Evolutionary conservation across 1,140 invertebrate genomes (phyloP), one percentile per base, ranked within the genome.

Genomic region (Drosophila erecta): DNA sequence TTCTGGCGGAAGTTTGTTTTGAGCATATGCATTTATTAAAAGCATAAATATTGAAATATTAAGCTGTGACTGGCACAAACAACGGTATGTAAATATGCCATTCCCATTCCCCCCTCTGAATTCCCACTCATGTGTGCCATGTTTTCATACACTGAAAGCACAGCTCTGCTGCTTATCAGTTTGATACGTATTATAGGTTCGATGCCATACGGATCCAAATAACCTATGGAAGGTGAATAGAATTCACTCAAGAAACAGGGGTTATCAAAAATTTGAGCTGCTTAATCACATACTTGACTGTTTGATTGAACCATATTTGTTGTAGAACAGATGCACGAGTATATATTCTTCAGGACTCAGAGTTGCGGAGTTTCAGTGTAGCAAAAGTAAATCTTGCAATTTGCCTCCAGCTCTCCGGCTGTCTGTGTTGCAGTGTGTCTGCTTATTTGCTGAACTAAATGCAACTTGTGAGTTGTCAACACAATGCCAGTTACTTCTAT

Each of bases 21-120:
- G 62, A 87, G 75, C 79, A 87, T 77, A 80, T 90, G 84, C 85
- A 90, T 89, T 89, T 89, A 89, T 89, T 89, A 89, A 89, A 84
- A 75, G 85, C 85, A 89, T 89, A 89, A 89, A 89, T 89, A 89
- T 89, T 89, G 84, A 90, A 90, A 90, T 89, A 89, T 89, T 89
- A 89, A 90, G 84, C 83, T 87, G 79, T 83, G 66, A 86, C 75
- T 86, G 83, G 64, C 83, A 87, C 83, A 87, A 87, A 83, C 84
- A 86, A 87, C 70, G 56, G 27, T 40, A 76, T 76, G 74, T 56
- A 77, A 69, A 76, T 76, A 72, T 50, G 24, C 41, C n/a, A 38
- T 41, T 22, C 37, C 41, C 33, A 17, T 40, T 17, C 27, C 55
- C 12, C 33, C 17, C 17, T 33, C 15, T 2, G 20, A 24, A 14